These are phyloP conservation scores for Drosophila affinis DNA, from an alignment of 2,888 invertebrate species.

Conservation along the genomic window DNA sequence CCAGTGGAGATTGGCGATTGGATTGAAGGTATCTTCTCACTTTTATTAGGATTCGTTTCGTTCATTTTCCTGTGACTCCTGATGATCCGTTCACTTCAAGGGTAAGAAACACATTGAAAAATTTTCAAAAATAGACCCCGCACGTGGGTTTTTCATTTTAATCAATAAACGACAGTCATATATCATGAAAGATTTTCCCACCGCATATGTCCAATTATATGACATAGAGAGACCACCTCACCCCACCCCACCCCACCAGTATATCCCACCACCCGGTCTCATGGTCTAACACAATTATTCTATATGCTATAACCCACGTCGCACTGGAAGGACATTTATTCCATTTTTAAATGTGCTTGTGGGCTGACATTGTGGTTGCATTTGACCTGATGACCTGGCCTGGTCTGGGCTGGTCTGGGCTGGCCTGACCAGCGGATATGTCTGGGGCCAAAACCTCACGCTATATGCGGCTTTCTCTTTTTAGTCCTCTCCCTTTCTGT, in stretches of 20 bases:
- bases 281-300: slow-evolving; percentile 61
- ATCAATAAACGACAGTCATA: slow-evolving; percentile 78
- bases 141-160: slow-evolving; percentile 28
- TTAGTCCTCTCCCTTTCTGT: slow-evolving; percentile 3
- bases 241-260: slow-evolving; percentile 8
- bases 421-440: slow-evolving; percentile 9
- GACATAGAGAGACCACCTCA: slow-evolving; percentile 2
- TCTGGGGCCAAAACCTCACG: slow-evolving; percentile 23
- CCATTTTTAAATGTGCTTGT: slow-evolving; percentile 46
- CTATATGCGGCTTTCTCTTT: background rate
- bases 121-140: slow-evolving; percentile 11
- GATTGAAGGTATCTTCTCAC: slow-evolving; percentile 29
- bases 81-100: slow-evolving; percentile 43
- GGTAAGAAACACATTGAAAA: slow-evolving; percentile 51
- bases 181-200: slow-evolving; percentile 76
- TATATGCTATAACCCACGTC: slow-evolving; percentile 1
- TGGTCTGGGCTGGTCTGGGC: slow-evolving; percentile 28
- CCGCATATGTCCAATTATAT: slow-evolving; percentile 67
- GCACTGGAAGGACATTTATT: background rate
- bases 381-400: slow-evolving; percentile 73
- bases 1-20: background rate
- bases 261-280: slow-evolving; percentile 5
- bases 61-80: slow-evolving; percentile 42
- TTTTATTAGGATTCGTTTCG: slow-evolving; percentile 42
- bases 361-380: slow-evolving; percentile 75